phyloP scores from a whole-genome alignment of 1,140 invertebrate species.

The Drosophila littoralis region DNA sequence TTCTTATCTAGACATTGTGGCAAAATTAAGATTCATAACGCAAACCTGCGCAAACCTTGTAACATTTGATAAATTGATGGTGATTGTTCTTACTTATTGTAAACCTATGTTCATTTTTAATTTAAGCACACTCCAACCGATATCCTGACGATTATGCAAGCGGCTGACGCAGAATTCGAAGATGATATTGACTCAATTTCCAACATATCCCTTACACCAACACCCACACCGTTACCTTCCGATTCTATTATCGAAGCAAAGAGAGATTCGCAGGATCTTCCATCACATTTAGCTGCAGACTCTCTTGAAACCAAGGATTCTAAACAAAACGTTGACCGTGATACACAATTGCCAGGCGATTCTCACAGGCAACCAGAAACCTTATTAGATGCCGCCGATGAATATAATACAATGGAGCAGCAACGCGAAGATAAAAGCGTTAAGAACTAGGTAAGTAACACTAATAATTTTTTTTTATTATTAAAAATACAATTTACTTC shows the following conservation, averaged over 20 bases:
- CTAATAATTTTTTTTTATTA: too few species aligned
- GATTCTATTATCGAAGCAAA: constrained; percentile 16
- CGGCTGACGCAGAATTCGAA: constrained; percentile 75
- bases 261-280: constrained; percentile 10
- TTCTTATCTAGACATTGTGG: too few species aligned
- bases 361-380: constrained; percentile 21
- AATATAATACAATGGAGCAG: constrained; percentile 18
- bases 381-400: constrained; percentile 1
- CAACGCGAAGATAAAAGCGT: constrained; percentile 5
- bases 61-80: too few species aligned
- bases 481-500: background rate
- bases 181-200: constrained; percentile 75
- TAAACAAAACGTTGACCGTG: constrained; percentile 26
- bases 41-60: too few species aligned
- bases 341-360: constrained; percentile 10
- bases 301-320: constrained; percentile 32
- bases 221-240: constrained; percentile 63
- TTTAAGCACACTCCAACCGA: constrained; percentile 75
- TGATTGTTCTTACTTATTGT: constrained; percentile 1
- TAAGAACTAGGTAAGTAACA: constrained; percentile 31
- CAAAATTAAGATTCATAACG: too few species aligned
- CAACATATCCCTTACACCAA: constrained; percentile 72
- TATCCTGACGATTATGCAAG: constrained; percentile 68
- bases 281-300: constrained; percentile 18
- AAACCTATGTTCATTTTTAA: background rate